A percentile compares a stretch with the other conserved stretches of the same genome.
These are phyloP conservation scores for rabbit (Oryctolagus cuniculus) DNA, from an alignment of 2,113 vertebrate species.

Conservation along the genomic window mOryCun1.1 NC_091451.1:11839501-11840000, in stretches of 20 bases:
- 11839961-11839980: not conserved
- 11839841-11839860: conserved; percentile 35
- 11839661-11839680: not conserved
- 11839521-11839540: not conserved
- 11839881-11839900: not conserved
- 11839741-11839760: not conserved
- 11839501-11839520: conserved; percentile 14
- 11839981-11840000: not conserved
- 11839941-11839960: not conserved
- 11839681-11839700: not conserved
- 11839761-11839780: not conserved
- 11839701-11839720: not conserved
- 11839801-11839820: conserved; percentile 24
- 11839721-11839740: not conserved
- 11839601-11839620: not conserved
- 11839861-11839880: not conserved
- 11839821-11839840: conserved; percentile 21
- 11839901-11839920: not conserved
- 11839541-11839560: not conserved
- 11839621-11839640: not conserved
- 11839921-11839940: conserved; percentile 10
- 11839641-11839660: not conserved
- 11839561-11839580: not conserved
- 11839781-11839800: not conserved
- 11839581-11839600: not conserved